These are phyloP conservation scores for Sternarchorhynchus goeldii DNA, from an alignment of 2,797 vertebrate genomes.

Conservation along the genomic window DNA sequence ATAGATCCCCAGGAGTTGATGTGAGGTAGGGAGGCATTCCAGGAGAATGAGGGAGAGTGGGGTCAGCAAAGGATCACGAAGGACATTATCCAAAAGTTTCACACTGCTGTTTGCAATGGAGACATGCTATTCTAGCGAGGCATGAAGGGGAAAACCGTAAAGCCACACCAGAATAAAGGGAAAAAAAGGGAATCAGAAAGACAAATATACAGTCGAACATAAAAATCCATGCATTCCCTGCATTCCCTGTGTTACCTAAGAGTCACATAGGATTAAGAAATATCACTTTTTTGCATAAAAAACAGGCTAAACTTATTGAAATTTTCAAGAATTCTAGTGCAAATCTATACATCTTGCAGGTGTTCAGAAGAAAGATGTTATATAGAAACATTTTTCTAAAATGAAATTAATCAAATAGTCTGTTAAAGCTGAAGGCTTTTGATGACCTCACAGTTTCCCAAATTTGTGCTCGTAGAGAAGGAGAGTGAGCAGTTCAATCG, in stretches of 20 bases:
- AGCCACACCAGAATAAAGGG: slow-evolving; percentile 22
- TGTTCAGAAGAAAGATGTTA: neutral
- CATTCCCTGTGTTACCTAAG: neutral
- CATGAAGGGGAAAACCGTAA: slow-evolving; percentile 27
- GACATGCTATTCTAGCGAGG: slow-evolving; percentile 36
- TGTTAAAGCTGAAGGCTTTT: neutral
- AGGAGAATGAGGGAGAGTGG: slow-evolving; percentile 55
- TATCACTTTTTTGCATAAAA: neutral
- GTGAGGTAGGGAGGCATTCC: slow-evolving; percentile 60
- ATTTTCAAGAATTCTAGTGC: neutral
- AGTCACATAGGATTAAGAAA: neutral
- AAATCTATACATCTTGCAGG: slow-evolving; percentile 6
- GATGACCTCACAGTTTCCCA: slow-evolving; percentile 4
- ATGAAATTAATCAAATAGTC: neutral
- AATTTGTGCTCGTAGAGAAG: slow-evolving; percentile 12
- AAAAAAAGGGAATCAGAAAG: slow-evolving; percentile 28
- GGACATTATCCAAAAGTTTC: slow-evolving; percentile 54
- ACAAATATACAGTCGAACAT: slow-evolving; percentile 1
- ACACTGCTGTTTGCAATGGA: slow-evolving; percentile 45
- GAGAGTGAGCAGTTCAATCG: slow-evolving; percentile 11
- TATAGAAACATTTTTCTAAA: neutral
- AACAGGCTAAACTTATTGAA: neutral
- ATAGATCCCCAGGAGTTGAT: slow-evolving; percentile 57
- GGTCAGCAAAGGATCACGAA: slow-evolving; percentile 57
- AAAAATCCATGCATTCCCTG: neutral